Percentiles rank a stretch among this genome's conserved stretches.
These are phyloP conservation scores for Autographa gamma DNA, from an alignment of 2,888 invertebrate species.

Conservation along the genomic window DNA sequence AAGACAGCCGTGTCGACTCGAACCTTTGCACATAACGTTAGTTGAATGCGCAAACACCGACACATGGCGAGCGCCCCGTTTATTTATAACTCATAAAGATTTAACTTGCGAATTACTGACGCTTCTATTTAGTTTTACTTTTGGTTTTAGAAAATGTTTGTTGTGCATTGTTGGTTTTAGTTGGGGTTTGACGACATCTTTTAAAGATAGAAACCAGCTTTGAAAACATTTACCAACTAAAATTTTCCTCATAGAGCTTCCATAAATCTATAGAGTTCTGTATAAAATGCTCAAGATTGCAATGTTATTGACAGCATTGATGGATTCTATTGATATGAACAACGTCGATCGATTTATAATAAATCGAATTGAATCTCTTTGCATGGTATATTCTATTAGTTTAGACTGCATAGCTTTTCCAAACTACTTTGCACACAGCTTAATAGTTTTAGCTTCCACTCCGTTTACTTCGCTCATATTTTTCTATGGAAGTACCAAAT, in stretches of 20 bases:
- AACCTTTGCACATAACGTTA: conserved; percentile 75
- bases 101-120: conserved; percentile 51
- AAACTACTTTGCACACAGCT: neutral
- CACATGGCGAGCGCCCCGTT: conserved; percentile 58
- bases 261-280: neutral
- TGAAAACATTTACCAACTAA: neutral
- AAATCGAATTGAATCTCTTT: neutral
- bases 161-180: conserved; percentile 27
- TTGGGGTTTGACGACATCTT: neutral
- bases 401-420: neutral
- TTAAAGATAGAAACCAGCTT: conserved; percentile 11
- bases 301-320: neutral
- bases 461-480: conserved; percentile 63
- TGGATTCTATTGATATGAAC: neutral
- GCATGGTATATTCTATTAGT: neutral
- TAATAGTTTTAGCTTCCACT: conserved; percentile 70
- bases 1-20: conserved; percentile 68
- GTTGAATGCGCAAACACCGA: conserved; percentile 71
- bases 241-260: conserved; percentile 22
- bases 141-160: conserved; percentile 29
- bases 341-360: neutral
- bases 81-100: conserved; percentile 49
- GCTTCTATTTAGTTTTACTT: conserved; percentile 25
- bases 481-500: conserved; percentile 69
- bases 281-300: conserved; percentile 2